Evolutionary conservation across 2,888 invertebrate genomes (phyloP).

Genomic region (Germaria angustata): DNA sequence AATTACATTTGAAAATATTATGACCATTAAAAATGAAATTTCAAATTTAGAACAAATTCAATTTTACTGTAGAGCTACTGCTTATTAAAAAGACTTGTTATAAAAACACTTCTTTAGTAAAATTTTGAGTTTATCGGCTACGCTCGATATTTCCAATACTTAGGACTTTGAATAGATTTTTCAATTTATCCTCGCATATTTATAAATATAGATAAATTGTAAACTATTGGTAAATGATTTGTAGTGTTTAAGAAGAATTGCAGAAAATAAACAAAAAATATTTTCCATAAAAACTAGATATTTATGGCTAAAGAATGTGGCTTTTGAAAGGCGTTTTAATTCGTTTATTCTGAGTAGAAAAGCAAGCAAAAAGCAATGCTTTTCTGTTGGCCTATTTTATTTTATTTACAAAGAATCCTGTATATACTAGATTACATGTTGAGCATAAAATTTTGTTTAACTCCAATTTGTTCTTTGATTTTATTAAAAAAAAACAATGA

Average conservation of each 20-base stretch:
- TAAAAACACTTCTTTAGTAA: too few relatives aligned
- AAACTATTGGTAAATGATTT: constrained; percentile 37
- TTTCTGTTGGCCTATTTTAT: not conserved
- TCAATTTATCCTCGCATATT: not conserved
- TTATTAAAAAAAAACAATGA: not conserved
- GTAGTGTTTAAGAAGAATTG: constrained; percentile 41
- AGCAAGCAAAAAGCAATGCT: not conserved
- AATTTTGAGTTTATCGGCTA: too few relatives aligned
- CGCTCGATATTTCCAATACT: too few relatives aligned
- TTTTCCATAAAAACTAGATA: constrained; percentile 44
- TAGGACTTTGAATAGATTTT: too few relatives aligned
- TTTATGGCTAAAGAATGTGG: constrained; percentile 62
- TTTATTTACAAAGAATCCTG: not conserved
- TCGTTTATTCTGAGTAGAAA: constrained; percentile 25
- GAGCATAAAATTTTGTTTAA: constrained; percentile 20
- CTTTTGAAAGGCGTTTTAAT: constrained; percentile 64
- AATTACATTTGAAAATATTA: too few relatives aligned
- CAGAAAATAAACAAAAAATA: constrained; percentile 19
- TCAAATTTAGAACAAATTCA: too few relatives aligned
- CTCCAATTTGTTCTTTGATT: not conserved
- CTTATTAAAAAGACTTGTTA: too few relatives aligned
- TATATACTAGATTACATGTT: not conserved
- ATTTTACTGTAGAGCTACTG: too few relatives aligned
- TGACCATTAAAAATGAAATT: too few relatives aligned
- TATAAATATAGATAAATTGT: constrained; percentile 12